Evolutionary conservation across 2,888 invertebrate species (phyloP), one percentile per base, ranked within the genome.

Genomic region (Ametastegia equiseti): DNA sequence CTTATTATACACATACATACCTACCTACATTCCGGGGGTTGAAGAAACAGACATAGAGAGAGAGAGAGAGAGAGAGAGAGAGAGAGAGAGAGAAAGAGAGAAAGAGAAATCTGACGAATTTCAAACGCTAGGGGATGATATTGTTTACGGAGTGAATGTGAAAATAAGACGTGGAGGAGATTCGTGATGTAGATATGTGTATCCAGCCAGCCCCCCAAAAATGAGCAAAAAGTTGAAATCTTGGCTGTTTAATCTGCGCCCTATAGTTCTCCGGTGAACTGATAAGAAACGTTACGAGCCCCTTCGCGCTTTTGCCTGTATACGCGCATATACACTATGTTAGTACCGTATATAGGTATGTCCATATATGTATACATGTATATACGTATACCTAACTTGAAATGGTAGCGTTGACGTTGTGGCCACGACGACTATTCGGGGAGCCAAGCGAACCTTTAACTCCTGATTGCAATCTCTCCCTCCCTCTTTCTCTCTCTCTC

Each of bases 171-270:
- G 1, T 19, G 15, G 0, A 36, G 67, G 23, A 67, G 67, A 39
- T 67, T 67, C 39, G 19, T 19, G 67, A 11, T 11, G 9, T 19
- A n/a, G 39, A 67, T 19, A 19, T 23, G 11, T 2, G 9, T 1
- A 9, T 54, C 19, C 19, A n/a, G 5, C 4, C 2, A 45, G n/a
- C 47, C 13, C 9, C 5, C 23, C 47, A 15, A 47, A 30, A 71
- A 71, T 47, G 47, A 71, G 45, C 71, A 71, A 71, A 30, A 47
- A 71, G 30, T 47, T 30, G n/a, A 47, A 47, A 45, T 71, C 71
- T 45, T 23, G 15, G 27, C 9, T 0, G 47, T 71, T 71, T 30
- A 71, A 71, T 71, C 71, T 71, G 19, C 67, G 47, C 13, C 47
- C 71, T 60, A 60, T 60, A 60, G 71, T 42, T 30, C 15, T n/a